Evolutionary conservation across 2,797 vertebrate genomes (phyloP), one percentile per base, ranked within the genome.

Genomic region (Lagodon rhomboides): DNA sequence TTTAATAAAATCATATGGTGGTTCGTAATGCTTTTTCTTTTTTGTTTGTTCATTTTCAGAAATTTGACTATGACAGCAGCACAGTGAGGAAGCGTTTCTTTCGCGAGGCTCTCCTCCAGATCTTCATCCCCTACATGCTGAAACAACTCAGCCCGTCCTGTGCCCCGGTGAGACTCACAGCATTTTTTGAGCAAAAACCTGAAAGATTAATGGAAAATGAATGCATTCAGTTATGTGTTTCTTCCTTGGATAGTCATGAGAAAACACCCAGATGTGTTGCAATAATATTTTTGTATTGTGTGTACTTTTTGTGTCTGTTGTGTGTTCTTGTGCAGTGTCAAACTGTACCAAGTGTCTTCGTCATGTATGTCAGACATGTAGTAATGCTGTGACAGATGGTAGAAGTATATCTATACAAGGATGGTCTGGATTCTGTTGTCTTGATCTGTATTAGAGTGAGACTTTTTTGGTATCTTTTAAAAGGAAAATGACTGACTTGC

Each of bases 61-160:
- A 99, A 86, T 99, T 96, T 0, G 98, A 99, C 93, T 99, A 98
- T 0, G 98, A 99, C 94, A 99, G 98, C 95, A 99, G 98, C 94
- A 96, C 97, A 0, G 97, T 99, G 87, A 92, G 98, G 59, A 99
- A 99, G 93, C 96, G 95, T 60, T 98, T 99, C 93, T 99, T 99
- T 94, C 95, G 97, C n/a, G 98, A 99, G 88, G 97, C 98, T 5
- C 95, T 99, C n/a, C 94, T 99, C 56, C 98, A 99, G 94, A 97
- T 99, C 93, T 96, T 97, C 75, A 96, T 99, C 87, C 98, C 98
- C 0, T 99, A 98, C 93, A 96, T 99, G 94, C 94, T 99, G 86
- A 98, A 97, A 86, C 98, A 98, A 93, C 96, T 99, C 89, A 94
- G 94, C 0, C 97, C 97, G 0, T 93, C 97, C 68, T 98, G 96